Conservation (phyloP, 2,797 vertebrate genomes). For the Pteropus rufus region DNA sequence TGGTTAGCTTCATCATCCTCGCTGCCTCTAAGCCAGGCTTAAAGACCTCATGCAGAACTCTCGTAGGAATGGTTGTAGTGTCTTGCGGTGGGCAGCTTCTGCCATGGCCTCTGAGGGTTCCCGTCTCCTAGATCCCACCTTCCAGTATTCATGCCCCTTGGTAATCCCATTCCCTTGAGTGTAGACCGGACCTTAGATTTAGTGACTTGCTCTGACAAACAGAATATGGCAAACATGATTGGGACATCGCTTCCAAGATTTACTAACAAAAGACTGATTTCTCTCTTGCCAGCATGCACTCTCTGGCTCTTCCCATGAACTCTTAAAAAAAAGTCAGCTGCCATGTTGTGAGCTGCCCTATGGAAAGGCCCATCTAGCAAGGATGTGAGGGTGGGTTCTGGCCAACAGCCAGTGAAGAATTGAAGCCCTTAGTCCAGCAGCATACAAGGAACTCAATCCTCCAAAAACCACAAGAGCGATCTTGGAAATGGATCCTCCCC, state of each 20-base stretch:
- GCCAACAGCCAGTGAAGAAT: neutral
- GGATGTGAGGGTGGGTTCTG: neutral
- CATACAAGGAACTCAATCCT: neutral
- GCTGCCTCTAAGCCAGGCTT: neutral
- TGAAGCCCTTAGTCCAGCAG: neutral
- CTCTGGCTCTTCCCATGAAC: neutral
- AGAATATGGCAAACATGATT: neutral
- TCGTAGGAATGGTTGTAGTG: neutral
- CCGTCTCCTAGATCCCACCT: neutral
- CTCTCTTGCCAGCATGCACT: neutral
- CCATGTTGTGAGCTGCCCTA: neutral
- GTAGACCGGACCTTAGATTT: neutral
- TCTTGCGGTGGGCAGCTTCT: neutral
- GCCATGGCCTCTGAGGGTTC: neutral
- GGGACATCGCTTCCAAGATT: neutral
- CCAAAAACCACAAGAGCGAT: neutral
- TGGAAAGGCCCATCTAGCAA: neutral
- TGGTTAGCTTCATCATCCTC: neutral
- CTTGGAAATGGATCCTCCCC: neutral
- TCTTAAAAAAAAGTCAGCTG: neutral
- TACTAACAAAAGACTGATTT: neutral
- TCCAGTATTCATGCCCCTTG: neutral
- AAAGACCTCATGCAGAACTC: neutral
- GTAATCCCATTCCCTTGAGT: neutral
- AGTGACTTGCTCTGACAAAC: neutral